Conservation (phyloP, 2,888 invertebrate species). For the Aleiodes alternator region DNA sequence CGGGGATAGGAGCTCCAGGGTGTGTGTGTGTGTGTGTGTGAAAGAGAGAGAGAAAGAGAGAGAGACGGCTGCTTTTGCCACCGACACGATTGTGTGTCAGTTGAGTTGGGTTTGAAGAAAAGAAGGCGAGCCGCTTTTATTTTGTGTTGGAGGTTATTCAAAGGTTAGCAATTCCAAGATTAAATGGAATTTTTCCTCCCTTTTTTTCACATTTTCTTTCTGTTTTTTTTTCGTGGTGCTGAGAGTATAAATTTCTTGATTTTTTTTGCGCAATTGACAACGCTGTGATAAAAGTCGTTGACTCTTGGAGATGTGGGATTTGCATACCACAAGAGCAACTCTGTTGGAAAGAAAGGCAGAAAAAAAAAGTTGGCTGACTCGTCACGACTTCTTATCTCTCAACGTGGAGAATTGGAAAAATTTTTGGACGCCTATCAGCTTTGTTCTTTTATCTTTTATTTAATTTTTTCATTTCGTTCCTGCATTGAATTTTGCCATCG, state of each 20-base stretch:
- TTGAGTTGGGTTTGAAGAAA: constrained; percentile 40
- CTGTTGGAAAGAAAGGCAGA: not conserved
- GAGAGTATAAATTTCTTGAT: constrained; percentile 5
- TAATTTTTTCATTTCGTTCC: constrained; percentile 20
- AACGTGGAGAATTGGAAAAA: constrained; percentile 23
- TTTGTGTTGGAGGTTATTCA: constrained; percentile 18
- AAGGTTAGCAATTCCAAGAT: constrained; percentile 21
- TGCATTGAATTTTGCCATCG: constrained; percentile 10
- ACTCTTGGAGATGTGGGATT: constrained; percentile 14
- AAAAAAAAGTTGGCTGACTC: constrained; percentile 26
- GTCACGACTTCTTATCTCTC: constrained; percentile 36
- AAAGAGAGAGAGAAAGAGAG: constrained; percentile 12
- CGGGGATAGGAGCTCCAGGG: not conserved
- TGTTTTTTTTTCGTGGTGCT: not conserved
- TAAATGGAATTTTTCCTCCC: constrained; percentile 15
- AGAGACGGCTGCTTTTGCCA: constrained; percentile 5
- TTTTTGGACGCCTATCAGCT: constrained; percentile 35
- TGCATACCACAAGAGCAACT: constrained; percentile 20
- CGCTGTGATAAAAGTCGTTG: constrained; percentile 20
- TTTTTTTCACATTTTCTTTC: constrained; percentile 1
- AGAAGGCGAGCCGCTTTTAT: constrained; percentile 24
- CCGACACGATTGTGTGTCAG: constrained; percentile 40
- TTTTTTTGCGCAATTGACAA: constrained; percentile 29
- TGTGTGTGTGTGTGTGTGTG: not conserved
- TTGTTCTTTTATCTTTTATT: constrained; percentile 16